Base-by-base conservation (phyloP, 2,113 vertebrate genomes). In the Catharus bicknelli region DNA sequence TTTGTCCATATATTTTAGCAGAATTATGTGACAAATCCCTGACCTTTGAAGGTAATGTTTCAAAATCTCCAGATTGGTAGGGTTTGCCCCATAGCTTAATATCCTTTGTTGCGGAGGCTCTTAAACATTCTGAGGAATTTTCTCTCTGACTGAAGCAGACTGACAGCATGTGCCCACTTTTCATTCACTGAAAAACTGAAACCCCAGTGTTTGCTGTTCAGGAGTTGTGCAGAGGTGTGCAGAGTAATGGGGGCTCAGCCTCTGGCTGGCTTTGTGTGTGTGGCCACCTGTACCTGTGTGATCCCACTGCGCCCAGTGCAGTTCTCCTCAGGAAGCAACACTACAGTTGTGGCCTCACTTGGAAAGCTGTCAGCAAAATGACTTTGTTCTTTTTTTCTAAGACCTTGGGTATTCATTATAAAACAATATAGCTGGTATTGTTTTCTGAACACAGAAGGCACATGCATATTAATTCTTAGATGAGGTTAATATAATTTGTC, bases 161-260 rank as follows among this genome's bases (percentile, higher is more conserved):
- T 23, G 26, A 90, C 73, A 70, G 22, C 9, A 55, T 12, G 3
- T 38, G 18, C 21, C 21, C 21, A 58, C 5, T 55, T 48, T 50
- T 48, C n/a, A 12, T 16, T 81, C 22, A 21, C 1, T 36, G 51
- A 68, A 84, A 84, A 82, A 15, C 29, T 67, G 47, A 90, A 85
- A 22, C 4, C 27, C 7, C 0, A 1, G 20, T 68, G 40, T 30
- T 59, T 18, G 19, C 29, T 5, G 1, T n/a, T 83, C 58, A 40
- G 0, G 1, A 53, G 5, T 5, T 0, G 0, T 22, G 75, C 64
- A 81, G 48, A 34, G 10, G 13, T 66, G 13, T 30, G 54, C 34
- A 16, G 30, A 69, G 34, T 0, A 1, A 47, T 32, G 9, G 14
- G 9, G 14, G 36, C 23, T 51, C 69, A 85, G 25, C 16, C 61